These are phyloP conservation scores for Microchrysa polita DNA, from an alignment of 2,888 invertebrate genomes.

Conservation along the genomic window DNA sequence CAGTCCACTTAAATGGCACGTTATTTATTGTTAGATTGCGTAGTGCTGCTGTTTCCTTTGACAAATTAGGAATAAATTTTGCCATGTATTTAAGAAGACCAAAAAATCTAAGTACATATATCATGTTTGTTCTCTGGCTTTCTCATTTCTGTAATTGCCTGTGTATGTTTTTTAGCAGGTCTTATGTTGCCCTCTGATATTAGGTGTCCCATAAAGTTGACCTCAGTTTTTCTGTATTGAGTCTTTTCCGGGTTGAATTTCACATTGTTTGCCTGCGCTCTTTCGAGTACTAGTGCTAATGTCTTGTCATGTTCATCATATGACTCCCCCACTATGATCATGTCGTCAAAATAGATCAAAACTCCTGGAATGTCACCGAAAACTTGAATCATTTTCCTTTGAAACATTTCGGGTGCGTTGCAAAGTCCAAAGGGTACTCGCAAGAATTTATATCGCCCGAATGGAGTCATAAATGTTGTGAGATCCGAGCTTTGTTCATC, in stretches of 20 bases:
- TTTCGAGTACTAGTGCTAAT: constrained; percentile 45
- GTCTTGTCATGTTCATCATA: constrained; percentile 50
- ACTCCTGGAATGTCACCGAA: constrained; percentile 58
- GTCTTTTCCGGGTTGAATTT: constrained; percentile 55
- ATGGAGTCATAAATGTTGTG: constrained; percentile 49
- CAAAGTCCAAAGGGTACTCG: constrained; percentile 46
- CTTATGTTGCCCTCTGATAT: too few relatives aligned
- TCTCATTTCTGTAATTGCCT: too few relatives aligned
- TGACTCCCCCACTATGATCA: constrained; percentile 53
- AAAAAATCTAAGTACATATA: too few relatives aligned
- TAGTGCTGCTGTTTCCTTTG: too few relatives aligned
- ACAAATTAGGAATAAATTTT: too few relatives aligned
- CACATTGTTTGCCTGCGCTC: constrained; percentile 46
- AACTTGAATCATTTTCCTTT: constrained; percentile 54
- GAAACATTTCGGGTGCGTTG: constrained; percentile 50
- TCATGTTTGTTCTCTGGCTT: too few relatives aligned
- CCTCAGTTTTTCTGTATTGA: constrained; percentile 52
- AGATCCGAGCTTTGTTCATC: constrained; percentile 42
- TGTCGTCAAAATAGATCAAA: constrained; percentile 58
- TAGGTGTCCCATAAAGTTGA: constrained; percentile 54
- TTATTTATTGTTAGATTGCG: constrained; percentile 48
- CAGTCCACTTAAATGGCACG: constrained; percentile 40
- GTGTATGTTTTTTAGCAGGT: too few relatives aligned
- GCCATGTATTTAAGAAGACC: too few relatives aligned
- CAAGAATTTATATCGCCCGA: constrained; percentile 44